phyloP scores from a whole-genome alignment of 2,888 invertebrate genomes.

The Noctua pronuba region DNA sequence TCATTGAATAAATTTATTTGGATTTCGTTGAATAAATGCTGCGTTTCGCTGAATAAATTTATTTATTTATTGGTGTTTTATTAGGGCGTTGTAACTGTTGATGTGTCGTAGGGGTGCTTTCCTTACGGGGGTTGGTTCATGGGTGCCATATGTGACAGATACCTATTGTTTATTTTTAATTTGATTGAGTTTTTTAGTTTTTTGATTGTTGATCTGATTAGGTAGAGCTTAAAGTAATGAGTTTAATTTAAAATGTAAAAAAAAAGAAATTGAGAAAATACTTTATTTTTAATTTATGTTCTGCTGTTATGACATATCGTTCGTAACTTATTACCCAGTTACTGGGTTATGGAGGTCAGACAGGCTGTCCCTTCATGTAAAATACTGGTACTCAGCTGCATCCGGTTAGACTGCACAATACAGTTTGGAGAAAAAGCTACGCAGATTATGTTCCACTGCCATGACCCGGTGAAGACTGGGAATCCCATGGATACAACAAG shows the following conservation, averaged over 20 bases:
- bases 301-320: not conserved
- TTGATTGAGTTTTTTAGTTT: constrained; percentile 55
- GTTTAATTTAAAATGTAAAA: constrained; percentile 5
- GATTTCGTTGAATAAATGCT: constrained; percentile 51
- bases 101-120: constrained; percentile 36
- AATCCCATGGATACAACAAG: not conserved
- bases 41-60: constrained; percentile 49
- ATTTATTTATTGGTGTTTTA: constrained; percentile 58
- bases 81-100: constrained; percentile 43
- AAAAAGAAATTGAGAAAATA: not conserved
- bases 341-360: too few species aligned
- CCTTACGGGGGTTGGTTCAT: constrained; percentile 34
- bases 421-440: too few species aligned
- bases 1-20: constrained; percentile 69
- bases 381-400: too few species aligned
- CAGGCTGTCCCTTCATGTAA: too few species aligned
- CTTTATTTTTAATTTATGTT: not conserved
- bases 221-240: constrained; percentile 20
- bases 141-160: constrained; percentile 64
- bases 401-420: too few species aligned
- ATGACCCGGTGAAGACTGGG: not conserved
- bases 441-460: not conserved
- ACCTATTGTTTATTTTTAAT: constrained; percentile 67
- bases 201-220: constrained; percentile 63
- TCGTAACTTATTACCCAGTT: too few species aligned